phyloP scores from a whole-genome alignment of 2,113 vertebrate species.

The Lasiurus cinereus region DNA sequence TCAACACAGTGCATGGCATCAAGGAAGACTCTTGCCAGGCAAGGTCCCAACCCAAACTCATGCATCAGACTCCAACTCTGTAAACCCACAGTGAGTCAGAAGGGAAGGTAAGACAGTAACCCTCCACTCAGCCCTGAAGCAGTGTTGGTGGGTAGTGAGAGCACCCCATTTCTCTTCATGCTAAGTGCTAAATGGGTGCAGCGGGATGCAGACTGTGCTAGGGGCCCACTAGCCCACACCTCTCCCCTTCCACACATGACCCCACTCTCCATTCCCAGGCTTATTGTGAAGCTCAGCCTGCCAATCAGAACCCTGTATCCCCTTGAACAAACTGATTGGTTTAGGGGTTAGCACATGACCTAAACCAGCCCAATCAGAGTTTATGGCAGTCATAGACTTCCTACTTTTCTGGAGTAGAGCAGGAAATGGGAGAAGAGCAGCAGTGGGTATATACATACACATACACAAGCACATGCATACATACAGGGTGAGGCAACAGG shows the following conservation, averaged over 20 bases:
- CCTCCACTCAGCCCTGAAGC: not conserved
- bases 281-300: not conserved
- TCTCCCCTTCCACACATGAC: rapidly evolving
- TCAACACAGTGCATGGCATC: not conserved
- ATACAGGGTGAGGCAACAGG: not conserved
- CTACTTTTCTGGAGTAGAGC: not conserved
- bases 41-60: not conserved
- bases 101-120: not conserved
- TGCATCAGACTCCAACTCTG: not conserved
- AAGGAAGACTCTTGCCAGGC: not conserved
- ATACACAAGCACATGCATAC: not conserved
- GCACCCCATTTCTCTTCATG: not conserved
- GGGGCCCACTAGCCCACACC: not conserved
- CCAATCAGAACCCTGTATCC: not conserved
- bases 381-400: not conserved
- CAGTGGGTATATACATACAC: conserved; percentile 83
- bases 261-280: too few relatives aligned
- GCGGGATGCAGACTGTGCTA: too few relatives aligned
- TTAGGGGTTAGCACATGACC: not conserved
- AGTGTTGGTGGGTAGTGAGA: not conserved
- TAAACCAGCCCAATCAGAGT: not conserved
- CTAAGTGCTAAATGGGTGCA: not conserved
- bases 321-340: not conserved
- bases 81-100: not conserved
- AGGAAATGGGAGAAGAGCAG: not conserved